Evolutionary conservation across 64 coral and sea anemone species (phyloP), one percentile per base, ranked within the genome.

Genomic region (Montipora capricornis): DNA sequence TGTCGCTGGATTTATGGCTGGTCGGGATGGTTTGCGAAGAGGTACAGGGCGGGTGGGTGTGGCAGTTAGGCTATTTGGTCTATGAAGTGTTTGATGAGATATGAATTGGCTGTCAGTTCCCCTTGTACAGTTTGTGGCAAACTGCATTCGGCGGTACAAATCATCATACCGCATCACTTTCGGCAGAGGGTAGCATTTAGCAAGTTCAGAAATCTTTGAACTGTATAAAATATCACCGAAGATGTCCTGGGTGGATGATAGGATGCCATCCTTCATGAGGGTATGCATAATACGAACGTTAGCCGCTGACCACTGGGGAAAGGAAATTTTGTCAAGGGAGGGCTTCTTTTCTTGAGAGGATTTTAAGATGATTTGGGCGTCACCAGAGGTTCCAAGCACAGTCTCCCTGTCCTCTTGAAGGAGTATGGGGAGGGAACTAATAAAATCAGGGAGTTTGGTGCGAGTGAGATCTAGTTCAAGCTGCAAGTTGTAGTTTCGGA

Each of bases 241-340:
- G 16, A 93, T 79, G 5, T 93, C 91, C 57, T 83, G 46, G 74
- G 78, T 78, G 61, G 83, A 79, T 1, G 74, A 93, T 37, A 80
- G 55, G 48, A 24, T 0, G 57, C 73, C 10, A 46, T 73, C 91
- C 48, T 68, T 69, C 20, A 93, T 87, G 47, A 93, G 74, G 62
- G 75, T 79, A 71, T 93, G 82, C 80, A 92, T 92, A 45, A 85
- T 92, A 67, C 81, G 74, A 14, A 92, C 85, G 51, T 92, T 80
- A 52, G 91, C 74, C 17, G 74, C 81, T 77, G 90, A 87, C 82
- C 91, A 87, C 11, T 93, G 73, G 4, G 74, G 55, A 10, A 92
- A 92, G 14, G 66, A 59, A 7, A 92, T 78, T 81, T 81, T 77
- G 48, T 73, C 78, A 15, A 73, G 89, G 47, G 47, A 53, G 77